Evolutionary conservation across 2,888 invertebrate species (phyloP).

Genomic region (Sipha maydis): DNA sequence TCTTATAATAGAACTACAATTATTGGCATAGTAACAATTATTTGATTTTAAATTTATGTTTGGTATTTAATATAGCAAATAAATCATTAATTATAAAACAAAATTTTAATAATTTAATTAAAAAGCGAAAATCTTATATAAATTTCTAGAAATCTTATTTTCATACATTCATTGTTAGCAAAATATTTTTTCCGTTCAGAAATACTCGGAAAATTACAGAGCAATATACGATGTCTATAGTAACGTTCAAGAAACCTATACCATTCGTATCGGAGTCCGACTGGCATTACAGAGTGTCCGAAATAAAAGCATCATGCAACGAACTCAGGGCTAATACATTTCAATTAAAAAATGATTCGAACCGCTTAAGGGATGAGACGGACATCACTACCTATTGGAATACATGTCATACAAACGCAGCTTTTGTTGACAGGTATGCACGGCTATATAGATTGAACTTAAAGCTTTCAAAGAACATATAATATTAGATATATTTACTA

Average conservation of each 20-base stretch:
- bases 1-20: too few relatives aligned
- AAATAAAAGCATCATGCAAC: constrained; percentile 75
- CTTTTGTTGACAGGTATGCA: constrained; percentile 72
- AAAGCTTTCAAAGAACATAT: not conserved
- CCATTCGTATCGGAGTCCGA: constrained; percentile 75
- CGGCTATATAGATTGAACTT: too few relatives aligned
- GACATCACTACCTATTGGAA: constrained; percentile 79
- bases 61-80: constrained; percentile 6
- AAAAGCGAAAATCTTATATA: too few relatives aligned
- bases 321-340: constrained; percentile 77
- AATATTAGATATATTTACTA: too few relatives aligned
- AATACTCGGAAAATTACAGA: not conserved
- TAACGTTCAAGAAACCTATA: constrained; percentile 76
- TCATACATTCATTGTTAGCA: too few relatives aligned
- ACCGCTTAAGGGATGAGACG: constrained; percentile 80
- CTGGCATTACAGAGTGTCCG: constrained; percentile 80
- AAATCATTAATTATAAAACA: not conserved
- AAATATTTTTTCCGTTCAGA: not conserved
- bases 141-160: too few relatives aligned
- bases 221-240: constrained; percentile 67
- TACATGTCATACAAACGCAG: constrained; percentile 79
- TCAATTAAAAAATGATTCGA: constrained; percentile 76
- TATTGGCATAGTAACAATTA: too few relatives aligned
- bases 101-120: not conserved
- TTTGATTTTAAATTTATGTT: too few relatives aligned